Conservation (phyloP, 2,797 vertebrate genomes). For the Allobates femoralis region DNA sequence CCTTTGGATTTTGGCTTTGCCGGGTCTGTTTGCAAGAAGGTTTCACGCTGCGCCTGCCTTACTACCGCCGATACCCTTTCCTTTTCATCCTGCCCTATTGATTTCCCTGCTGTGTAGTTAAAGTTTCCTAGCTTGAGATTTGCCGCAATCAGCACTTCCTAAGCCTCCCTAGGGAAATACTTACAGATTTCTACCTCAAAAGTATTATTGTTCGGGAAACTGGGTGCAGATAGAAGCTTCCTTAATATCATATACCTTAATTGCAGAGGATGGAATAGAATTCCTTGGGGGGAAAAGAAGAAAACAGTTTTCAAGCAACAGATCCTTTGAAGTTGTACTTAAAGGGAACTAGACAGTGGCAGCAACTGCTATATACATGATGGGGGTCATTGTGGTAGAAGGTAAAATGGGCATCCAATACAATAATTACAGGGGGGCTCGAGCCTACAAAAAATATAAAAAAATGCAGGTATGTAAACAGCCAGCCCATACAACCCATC, state of each 20-base stretch:
- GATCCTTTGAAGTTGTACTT: background rate
- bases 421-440: background rate
- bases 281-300: background rate
- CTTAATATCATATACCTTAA: conserved; percentile 15
- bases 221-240: conserved; percentile 3
- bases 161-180: conserved; percentile 28
- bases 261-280: background rate
- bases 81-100: conserved; percentile 57
- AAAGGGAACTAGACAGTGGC: background rate
- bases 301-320: background rate
- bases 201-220: conserved; percentile 21
- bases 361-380: background rate
- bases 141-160: conserved; percentile 44
- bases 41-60: conserved; percentile 19
- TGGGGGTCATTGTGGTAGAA: background rate
- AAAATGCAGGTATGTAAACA: too few relatives aligned
- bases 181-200: conserved; percentile 10
- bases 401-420: background rate
- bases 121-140: conserved; percentile 31
- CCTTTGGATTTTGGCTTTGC: conserved; percentile 26
- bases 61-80: conserved; percentile 19
- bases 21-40: conserved; percentile 15
- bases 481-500: too few relatives aligned
- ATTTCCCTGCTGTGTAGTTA: conserved; percentile 60
- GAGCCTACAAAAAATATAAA: too few relatives aligned